Conservation (phyloP, 2,888 invertebrate genomes). For the Octonoba sinensis region DNA sequence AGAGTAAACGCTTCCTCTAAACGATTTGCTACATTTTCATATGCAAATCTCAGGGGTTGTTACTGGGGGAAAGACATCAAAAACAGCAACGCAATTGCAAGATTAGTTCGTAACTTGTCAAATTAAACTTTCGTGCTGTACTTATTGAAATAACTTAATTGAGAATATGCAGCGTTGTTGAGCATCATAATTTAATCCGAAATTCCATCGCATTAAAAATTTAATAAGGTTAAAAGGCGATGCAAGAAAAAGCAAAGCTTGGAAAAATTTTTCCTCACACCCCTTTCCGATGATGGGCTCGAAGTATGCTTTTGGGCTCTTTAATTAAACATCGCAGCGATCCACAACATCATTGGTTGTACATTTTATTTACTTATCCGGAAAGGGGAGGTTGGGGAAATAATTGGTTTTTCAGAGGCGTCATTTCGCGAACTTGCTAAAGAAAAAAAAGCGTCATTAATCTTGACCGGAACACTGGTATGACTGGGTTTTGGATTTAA, state of each 20-base stretch:
- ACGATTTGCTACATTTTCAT: too few species aligned
- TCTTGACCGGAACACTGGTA: constrained; percentile 41
- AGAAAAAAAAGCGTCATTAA: constrained; percentile 39
- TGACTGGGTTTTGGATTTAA: constrained; percentile 44
- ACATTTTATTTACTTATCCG: constrained; percentile 48
- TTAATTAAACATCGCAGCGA: constrained; percentile 31
- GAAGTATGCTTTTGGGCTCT: constrained; percentile 14
- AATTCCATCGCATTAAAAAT: too few species aligned
- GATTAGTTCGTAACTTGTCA: too few species aligned
- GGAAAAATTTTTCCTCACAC: constrained; percentile 7
- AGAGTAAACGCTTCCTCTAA: too few species aligned
- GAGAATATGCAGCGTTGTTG: too few species aligned
- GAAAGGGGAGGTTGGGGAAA: constrained; percentile 26
- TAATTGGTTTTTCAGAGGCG: constrained; percentile 58
- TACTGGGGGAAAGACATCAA: too few species aligned
- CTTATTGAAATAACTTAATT: too few species aligned
- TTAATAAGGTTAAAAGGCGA: too few species aligned
- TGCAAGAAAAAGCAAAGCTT: constrained; percentile 8
- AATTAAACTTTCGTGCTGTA: too few species aligned
- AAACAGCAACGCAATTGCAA: too few species aligned
- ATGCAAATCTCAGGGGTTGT: too few species aligned
- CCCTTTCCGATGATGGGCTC: constrained; percentile 28
- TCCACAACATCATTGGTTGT: background rate
- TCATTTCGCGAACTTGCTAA: constrained; percentile 30
- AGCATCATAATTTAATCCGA: too few species aligned